A percentile compares a stretch with the other conserved stretches of the same genome.
Evolutionary conservation across 2,797 vertebrate genomes (phyloP).

Genomic region (Cryptoprocta ferox): DNA sequence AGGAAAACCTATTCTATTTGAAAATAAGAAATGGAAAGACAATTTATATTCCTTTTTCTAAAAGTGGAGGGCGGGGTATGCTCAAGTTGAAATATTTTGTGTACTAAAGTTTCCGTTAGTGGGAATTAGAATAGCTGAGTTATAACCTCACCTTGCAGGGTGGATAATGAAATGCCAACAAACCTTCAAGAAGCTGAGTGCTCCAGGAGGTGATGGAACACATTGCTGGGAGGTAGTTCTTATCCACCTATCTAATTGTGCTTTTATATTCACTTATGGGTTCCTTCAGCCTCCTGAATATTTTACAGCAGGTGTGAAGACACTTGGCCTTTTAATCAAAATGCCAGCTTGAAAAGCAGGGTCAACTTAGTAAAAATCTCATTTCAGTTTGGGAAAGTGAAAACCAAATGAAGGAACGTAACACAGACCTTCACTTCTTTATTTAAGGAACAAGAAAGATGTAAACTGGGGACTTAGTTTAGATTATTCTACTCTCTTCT

Average conservation of each 20-base stretch:
- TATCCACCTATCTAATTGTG: slow-evolving; percentile 31
- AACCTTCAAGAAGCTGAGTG: slow-evolving; percentile 32
- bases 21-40: slow-evolving; percentile 54
- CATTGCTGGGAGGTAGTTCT: background rate
- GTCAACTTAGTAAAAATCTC: background rate
- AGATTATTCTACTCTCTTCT: background rate
- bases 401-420: slow-evolving; percentile 4
- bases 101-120: slow-evolving; percentile 11
- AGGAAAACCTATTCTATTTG: slow-evolving; percentile 39
- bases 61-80: background rate
- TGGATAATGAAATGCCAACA: slow-evolving; percentile 45
- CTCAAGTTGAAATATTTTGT: slow-evolving; percentile 52
- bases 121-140: slow-evolving; percentile 30
- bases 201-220: background rate
- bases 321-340: slow-evolving; percentile 51
- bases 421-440: background rate
- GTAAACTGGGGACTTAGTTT: background rate
- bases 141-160: background rate
- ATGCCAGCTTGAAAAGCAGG: slow-evolving; percentile 37
- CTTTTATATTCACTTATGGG: slow-evolving; percentile 31
- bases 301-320: slow-evolving; percentile 17
- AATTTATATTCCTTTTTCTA: slow-evolving; percentile 47
- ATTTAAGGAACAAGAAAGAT: background rate
- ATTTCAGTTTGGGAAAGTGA: background rate
- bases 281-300: background rate